These are phyloP conservation scores for Aphelinus certus DNA, from an alignment of 1,140 invertebrate genomes.

Conservation along the genomic window DNA sequence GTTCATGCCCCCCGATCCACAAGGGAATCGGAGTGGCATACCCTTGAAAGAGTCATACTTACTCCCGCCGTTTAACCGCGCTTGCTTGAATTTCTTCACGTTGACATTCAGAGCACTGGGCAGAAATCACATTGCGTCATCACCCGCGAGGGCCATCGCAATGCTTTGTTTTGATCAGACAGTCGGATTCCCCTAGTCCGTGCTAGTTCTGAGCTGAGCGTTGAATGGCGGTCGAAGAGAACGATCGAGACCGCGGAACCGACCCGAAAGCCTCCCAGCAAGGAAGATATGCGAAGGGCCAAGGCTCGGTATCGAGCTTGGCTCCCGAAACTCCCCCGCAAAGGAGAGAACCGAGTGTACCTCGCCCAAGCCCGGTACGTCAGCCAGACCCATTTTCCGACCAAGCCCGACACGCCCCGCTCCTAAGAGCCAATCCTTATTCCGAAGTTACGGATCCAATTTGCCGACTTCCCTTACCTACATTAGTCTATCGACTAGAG, in stretches of 20 bases:
- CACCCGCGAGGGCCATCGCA: conserved; percentile 77
- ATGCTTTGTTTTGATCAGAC: conserved; percentile 91
- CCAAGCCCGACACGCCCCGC: conserved; percentile 45
- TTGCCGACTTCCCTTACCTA: conserved; percentile 88
- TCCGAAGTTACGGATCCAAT: conserved; percentile 84
- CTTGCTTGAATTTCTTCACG: conserved; percentile 76
- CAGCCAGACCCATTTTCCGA: conserved; percentile 28
- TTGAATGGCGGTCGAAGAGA: conserved; percentile 68
- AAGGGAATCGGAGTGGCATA: conserved; percentile 73
- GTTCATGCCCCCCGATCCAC: no score
- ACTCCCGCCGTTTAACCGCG: conserved; percentile 82
- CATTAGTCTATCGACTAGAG: conserved; percentile 90
- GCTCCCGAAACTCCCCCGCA: conserved; percentile 6
- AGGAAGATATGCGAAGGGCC: conserved; percentile 55
- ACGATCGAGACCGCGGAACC: conserved; percentile 43
- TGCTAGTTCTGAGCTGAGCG: conserved; percentile 82
- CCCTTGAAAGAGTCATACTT: conserved; percentile 78
- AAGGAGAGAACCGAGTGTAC: background rate
- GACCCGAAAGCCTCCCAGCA: conserved; percentile 52
- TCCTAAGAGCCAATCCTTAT: conserved; percentile 66
- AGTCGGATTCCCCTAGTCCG: conserved; percentile 82
- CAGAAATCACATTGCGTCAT: conserved; percentile 84
- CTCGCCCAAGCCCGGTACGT: conserved; percentile 50
- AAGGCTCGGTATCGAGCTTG: conserved; percentile 52
- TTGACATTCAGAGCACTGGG: conserved; percentile 85